Percentiles rank a stretch among this genome's conserved stretches.
Evolutionary conservation across 1,140 invertebrate genomes (phyloP).

Genomic region (Halotydeus destructor): DNA sequence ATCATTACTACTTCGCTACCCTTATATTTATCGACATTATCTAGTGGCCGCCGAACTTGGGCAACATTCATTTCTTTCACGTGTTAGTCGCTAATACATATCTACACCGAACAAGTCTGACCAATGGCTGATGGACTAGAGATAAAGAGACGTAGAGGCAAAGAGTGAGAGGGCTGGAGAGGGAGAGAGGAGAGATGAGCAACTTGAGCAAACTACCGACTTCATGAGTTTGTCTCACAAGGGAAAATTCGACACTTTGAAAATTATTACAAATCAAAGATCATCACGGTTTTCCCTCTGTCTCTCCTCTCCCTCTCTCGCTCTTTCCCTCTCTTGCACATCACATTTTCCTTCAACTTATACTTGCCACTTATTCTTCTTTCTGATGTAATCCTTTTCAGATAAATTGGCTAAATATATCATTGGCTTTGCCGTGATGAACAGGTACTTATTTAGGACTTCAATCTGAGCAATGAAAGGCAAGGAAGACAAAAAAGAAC

Average conservation of each 20-base stretch:
- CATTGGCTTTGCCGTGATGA: conserved; percentile 93
- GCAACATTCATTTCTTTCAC: too few species aligned
- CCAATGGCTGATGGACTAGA: not conserved
- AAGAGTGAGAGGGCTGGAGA: not conserved
- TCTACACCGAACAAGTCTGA: not conserved
- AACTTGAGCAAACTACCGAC: too few species aligned
- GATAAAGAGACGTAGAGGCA: too few species aligned
- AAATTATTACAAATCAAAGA: too few species aligned
- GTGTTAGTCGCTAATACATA: not conserved
- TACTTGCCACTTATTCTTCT: conserved; percentile 88
- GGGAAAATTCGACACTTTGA: too few species aligned
- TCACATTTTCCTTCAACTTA: not conserved
- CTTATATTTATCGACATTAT: too few species aligned
- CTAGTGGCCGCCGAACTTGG: too few species aligned
- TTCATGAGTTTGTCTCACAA: too few species aligned
- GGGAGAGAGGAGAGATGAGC: too few species aligned
- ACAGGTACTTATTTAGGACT: conserved; percentile 82
- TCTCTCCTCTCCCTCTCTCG: not conserved
- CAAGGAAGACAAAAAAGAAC: conserved; percentile 15
- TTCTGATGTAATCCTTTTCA: conserved; percentile 93
- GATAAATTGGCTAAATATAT: conserved; percentile 94
- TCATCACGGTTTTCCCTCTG: too few species aligned
- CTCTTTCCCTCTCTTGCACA: not conserved
- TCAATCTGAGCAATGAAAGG: conserved; percentile 55
- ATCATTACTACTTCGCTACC: too few species aligned